Percentiles rank a stretch among this genome's conserved stretches.
phyloP scores from a whole-genome alignment of 2,797 vertebrate species.

The Sparus aurata region DNA sequence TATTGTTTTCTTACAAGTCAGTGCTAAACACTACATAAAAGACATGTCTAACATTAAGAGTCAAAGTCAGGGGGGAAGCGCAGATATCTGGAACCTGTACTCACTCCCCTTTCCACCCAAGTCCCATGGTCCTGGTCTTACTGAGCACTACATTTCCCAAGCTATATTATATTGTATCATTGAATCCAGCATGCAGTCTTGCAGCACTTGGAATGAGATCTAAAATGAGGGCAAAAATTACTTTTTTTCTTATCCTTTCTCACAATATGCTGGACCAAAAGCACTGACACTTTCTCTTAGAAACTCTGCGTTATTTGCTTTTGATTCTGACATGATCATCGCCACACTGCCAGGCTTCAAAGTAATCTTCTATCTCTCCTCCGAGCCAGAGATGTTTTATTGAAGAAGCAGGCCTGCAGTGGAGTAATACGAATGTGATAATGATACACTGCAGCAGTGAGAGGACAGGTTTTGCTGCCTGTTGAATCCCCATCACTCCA shows the following conservation, averaged over 20 bases:
- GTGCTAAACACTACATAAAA: slow-evolving; percentile 5
- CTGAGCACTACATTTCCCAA: neutral
- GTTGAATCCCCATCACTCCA: slow-evolving; percentile 62
- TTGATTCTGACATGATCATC: slow-evolving; percentile 68
- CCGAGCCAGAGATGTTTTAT: slow-evolving; percentile 70
- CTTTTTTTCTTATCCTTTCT: slow-evolving; percentile 41
- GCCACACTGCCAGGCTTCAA: slow-evolving; percentile 59
- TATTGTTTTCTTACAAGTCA: neutral
- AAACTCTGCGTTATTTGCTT: slow-evolving; percentile 60
- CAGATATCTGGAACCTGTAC: too few species aligned
- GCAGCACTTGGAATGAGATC: slow-evolving; percentile 12
- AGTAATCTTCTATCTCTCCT: slow-evolving; percentile 63
- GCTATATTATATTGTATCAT: neutral
- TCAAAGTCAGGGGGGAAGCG: too few species aligned
- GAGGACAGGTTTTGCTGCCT: slow-evolving; percentile 60
- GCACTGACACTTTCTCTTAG: slow-evolving; percentile 32
- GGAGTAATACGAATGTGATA: slow-evolving; percentile 68
- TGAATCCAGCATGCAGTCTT: neutral
- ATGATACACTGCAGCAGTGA: slow-evolving; percentile 60
- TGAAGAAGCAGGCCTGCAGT: slow-evolving; percentile 59
- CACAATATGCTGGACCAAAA: slow-evolving; percentile 34
- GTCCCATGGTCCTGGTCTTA: neutral
- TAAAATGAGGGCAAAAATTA: slow-evolving; percentile 4
- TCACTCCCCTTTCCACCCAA: too few species aligned
- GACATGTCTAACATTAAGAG: neutral